These are phyloP conservation scores for Acropternis orthonyx DNA, from an alignment of 2,797 vertebrate genomes.

Conservation along the genomic window DNA sequence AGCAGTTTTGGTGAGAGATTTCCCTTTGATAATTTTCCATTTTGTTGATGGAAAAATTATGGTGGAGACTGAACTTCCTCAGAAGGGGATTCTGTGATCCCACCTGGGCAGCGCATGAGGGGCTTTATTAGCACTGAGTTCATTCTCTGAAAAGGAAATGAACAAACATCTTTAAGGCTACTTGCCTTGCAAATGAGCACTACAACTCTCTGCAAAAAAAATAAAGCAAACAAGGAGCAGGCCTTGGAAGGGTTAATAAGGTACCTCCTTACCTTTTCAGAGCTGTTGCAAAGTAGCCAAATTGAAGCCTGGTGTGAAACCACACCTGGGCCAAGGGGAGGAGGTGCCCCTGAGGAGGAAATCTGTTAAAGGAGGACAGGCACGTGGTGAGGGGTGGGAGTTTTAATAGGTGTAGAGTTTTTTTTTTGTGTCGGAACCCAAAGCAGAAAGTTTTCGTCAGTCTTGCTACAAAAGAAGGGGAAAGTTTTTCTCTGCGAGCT, in stretches of 20 bases:
- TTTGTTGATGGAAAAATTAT: not conserved
- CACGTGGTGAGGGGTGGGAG: rapidly evolving
- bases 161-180: not conserved
- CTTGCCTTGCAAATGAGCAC: not conserved
- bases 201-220: not conserved
- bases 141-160: not conserved
- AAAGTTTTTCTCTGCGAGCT: rapidly evolving
- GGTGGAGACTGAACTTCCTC: not conserved
- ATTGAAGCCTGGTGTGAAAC: not conserved
- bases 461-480: rapidly evolving
- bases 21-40: not conserved
- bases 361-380: not conserved
- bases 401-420: not conserved
- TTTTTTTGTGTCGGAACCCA: rapidly evolving
- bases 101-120: not conserved
- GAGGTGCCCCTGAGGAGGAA: not conserved
- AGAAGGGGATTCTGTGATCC: not conserved
- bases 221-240: not conserved
- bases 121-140: not conserved
- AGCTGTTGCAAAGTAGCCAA: not conserved
- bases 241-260: not conserved
- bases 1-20: not conserved
- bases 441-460: not conserved
- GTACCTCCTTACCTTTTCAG: not conserved
- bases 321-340: rapidly evolving